Percentiles rank a stretch among this genome's conserved stretches.
These are phyloP conservation scores for Tipula confusa DNA, from an alignment of 2,888 invertebrate genomes.

Conservation along the genomic window DNA sequence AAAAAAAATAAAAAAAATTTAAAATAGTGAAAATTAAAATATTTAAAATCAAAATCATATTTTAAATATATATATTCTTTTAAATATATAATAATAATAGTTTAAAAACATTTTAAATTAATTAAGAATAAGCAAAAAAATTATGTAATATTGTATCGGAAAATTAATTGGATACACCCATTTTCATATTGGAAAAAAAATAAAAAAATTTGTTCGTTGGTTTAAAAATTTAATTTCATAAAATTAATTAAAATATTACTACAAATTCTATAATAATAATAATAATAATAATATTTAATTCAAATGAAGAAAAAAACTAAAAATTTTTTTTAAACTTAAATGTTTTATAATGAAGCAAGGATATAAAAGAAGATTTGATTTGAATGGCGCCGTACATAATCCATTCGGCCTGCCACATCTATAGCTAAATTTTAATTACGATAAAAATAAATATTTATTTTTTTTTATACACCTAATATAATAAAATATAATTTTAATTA, in stretches of 20 bases:
- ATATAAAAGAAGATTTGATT: constrained; percentile 45
- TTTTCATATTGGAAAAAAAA: not conserved
- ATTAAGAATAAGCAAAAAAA: no score
- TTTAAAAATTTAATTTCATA: not conserved
- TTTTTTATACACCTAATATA: not conserved
- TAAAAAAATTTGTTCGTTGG: not conserved
- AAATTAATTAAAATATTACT: not conserved
- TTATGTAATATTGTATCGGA: constrained; percentile 7
- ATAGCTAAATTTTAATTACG: constrained; percentile 26
- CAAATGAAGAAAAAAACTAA: constrained; percentile 27
- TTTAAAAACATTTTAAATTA: not conserved
- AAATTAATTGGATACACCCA: constrained; percentile 26
- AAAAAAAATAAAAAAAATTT: not conserved
- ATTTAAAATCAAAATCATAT: not conserved
- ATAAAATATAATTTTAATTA: not conserved
- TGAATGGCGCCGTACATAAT: constrained; percentile 41
- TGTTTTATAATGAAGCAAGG: constrained; percentile 43
- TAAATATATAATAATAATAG: no score
- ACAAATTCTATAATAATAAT: not conserved
- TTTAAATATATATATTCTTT: no score
- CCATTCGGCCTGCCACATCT: constrained; percentile 41
- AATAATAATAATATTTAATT: not conserved
- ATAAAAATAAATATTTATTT: no score
- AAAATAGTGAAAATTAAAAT: not conserved
- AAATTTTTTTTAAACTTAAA: constrained; percentile 27